Evolutionary conservation across 2,888 invertebrate species (phyloP).

Genomic region (Abrostola tripartita): DNA sequence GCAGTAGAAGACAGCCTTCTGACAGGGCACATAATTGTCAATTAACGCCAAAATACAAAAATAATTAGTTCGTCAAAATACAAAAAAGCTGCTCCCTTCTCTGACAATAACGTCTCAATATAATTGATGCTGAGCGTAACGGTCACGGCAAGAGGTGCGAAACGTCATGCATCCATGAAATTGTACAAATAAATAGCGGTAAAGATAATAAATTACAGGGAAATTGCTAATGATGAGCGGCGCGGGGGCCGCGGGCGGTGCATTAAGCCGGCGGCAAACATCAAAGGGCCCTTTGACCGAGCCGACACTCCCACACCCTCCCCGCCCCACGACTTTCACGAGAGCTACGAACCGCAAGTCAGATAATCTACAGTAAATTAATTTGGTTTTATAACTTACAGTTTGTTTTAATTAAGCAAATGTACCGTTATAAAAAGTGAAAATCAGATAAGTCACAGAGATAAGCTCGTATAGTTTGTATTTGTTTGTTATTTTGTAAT

Average conservation of each 20-base stretch:
- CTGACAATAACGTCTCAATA: conserved; percentile 11
- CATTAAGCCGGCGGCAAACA: conserved; percentile 89
- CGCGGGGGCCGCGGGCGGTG: conserved; percentile 86
- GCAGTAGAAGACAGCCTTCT: neutral
- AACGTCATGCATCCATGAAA: conserved; percentile 76
- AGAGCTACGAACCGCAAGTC: conserved; percentile 57
- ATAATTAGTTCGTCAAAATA: neutral
- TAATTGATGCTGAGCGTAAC: conserved; percentile 45
- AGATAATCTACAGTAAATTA: conserved; percentile 57
- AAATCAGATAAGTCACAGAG: neutral
- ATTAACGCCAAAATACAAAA: neutral
- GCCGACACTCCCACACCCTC: conserved; percentile 85
- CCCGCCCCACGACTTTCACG: conserved; percentile 64
- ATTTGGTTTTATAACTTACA: conserved; percentile 47
- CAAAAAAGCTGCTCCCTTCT: conserved; percentile 6
- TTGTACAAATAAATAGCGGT: conserved; percentile 87
- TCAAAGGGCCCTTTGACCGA: conserved; percentile 88
- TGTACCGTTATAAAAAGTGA: conserved; percentile 25
- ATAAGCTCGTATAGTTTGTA: neutral
- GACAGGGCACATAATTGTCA: neutral
- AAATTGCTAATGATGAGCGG: conserved; percentile 88
- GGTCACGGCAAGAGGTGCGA: conserved; percentile 62
- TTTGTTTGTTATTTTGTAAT: neutral
- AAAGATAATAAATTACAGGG: conserved; percentile 88
- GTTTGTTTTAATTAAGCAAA: conserved; percentile 49